These are phyloP conservation scores for Anoplolepis gracilipes DNA, from an alignment of 1,140 invertebrate genomes.

Conservation along the genomic window DNA sequence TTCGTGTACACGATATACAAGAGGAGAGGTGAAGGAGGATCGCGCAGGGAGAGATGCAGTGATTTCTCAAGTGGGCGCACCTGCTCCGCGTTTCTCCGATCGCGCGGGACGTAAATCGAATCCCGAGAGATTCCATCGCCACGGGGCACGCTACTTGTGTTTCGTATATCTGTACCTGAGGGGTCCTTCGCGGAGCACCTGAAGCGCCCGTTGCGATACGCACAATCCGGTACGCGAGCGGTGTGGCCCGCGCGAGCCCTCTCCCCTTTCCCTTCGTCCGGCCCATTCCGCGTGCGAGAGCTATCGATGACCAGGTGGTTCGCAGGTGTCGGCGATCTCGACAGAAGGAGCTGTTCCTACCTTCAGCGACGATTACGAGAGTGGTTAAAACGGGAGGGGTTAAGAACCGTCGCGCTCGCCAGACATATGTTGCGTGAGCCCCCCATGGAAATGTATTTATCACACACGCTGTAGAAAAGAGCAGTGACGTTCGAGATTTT, in stretches of 20 bases:
- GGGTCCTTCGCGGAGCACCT: conserved; percentile 44
- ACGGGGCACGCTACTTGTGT: conserved; percentile 58
- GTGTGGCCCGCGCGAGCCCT: not conserved
- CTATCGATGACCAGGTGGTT: conserved; percentile 59
- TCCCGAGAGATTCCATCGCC: conserved; percentile 55
- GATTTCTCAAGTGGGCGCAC: conserved; percentile 75
- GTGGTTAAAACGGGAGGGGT: conserved; percentile 29
- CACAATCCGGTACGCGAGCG: not conserved
- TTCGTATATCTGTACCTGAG: conserved; percentile 33
- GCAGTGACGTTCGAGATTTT: not conserved
- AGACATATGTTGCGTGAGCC: conserved; percentile 37
- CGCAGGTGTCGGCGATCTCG: conserved; percentile 52
- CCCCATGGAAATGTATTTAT: conserved; percentile 23
- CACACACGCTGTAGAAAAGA: not conserved
- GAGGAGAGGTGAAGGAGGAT: not conserved
- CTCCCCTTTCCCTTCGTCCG: not conserved
- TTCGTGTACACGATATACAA: conserved; percentile 1
- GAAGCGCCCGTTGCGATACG: conserved; percentile 28
- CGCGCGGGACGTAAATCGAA: conserved; percentile 44
- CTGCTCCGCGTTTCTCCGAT: conserved; percentile 65
- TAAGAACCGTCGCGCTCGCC: conserved; percentile 16
- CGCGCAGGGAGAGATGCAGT: conserved; percentile 32
- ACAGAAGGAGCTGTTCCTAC: conserved; percentile 47
- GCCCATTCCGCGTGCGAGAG: not conserved
- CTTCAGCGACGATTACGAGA: conserved; percentile 38